These are phyloP conservation scores for Trematomus bernacchii DNA, from an alignment of 2,797 vertebrate species.

Conservation along the genomic window DNA sequence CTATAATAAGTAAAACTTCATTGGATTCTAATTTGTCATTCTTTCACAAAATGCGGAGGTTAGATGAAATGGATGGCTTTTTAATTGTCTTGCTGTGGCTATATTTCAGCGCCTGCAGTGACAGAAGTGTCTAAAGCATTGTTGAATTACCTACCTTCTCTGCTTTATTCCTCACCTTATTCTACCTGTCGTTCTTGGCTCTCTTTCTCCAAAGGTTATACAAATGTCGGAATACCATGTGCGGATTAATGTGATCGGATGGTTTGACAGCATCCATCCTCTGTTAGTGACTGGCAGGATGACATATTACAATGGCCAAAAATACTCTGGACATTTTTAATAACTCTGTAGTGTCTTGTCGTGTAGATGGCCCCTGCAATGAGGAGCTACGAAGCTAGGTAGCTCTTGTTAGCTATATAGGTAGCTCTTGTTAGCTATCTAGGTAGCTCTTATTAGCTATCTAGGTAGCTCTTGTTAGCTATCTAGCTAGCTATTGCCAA, in stretches of 20 bases:
- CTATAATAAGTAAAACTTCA: constrained; percentile 75
- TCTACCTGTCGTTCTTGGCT: constrained; percentile 23
- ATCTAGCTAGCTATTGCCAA: no score
- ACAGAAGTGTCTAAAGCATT: constrained; percentile 60
- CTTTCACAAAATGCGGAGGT: constrained; percentile 69
- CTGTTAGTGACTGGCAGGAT: no score
- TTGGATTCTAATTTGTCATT: constrained; percentile 77
- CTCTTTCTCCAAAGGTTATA: constrained; percentile 40
- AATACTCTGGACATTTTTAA: no score
- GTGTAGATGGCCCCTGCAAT: no score
- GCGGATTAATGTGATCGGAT: constrained; percentile 23
- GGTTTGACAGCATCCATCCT: no score
- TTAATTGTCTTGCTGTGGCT: constrained; percentile 73
- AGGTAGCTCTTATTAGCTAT: no score
- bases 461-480: no score
- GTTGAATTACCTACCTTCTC: constrained; percentile 57
- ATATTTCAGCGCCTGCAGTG: constrained; percentile 68
- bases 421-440: no score
- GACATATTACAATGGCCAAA: no score
- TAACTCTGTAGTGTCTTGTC: no score
- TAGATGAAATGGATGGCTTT: constrained; percentile 71
- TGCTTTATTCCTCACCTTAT: constrained; percentile 57
- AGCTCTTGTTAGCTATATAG: no score
- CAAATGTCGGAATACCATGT: constrained; percentile 41
- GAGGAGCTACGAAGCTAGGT: no score